These are phyloP conservation scores for Apogon talboti DNA, from an alignment of 2,797 vertebrate genomes.

Conservation along the genomic window DNA sequence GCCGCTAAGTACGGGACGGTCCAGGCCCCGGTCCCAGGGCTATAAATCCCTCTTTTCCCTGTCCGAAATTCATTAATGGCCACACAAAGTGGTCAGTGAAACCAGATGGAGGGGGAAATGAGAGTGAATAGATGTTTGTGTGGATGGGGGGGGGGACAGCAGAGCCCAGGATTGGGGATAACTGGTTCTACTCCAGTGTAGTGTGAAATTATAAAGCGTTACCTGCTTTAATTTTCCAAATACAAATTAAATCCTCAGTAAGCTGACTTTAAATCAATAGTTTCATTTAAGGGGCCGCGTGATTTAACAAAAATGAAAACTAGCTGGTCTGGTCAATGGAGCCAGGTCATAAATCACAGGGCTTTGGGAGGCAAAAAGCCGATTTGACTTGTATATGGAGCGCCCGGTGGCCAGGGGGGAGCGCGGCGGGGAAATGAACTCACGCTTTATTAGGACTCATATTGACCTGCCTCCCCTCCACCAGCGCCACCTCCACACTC, in stretches of 20 bases:
- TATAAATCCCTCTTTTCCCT: conserved; percentile 73
- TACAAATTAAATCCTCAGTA: conserved; percentile 99
- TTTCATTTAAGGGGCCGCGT: conserved; percentile 96
- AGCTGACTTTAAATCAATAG: conserved; percentile 99
- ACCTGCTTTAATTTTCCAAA: conserved; percentile 98
- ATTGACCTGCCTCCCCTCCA: conserved; percentile 82
- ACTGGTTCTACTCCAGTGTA: conserved; percentile 76
- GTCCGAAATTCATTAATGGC: conserved; percentile 77
- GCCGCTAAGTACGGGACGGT: conserved; percentile 60
- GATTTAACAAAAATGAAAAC: conserved; percentile 99
- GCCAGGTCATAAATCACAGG: conserved; percentile 96
- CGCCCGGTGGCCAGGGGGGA: conserved; percentile 82
- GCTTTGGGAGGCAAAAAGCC: conserved; percentile 91
- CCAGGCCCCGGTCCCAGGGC: conserved; percentile 65
- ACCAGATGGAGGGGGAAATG: conserved; percentile 67
- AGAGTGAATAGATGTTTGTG: conserved; percentile 29
- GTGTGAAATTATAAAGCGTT: conserved; percentile 96
- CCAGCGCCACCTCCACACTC: conserved; percentile 56
- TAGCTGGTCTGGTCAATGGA: conserved; percentile 96
- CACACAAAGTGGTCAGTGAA: conserved; percentile 71
- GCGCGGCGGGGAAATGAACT: conserved; percentile 85
- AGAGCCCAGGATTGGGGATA: conserved; percentile 55
- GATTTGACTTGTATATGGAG: conserved; percentile 98
- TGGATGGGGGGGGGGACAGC: conserved; percentile 21
- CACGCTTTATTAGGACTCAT: conserved; percentile 84